A percentile compares a stretch with the other conserved stretches of the same genome.
Conservation (phyloP, 64 coral and sea anemone genomes). For the Stichodactyla mertensii region DNA sequence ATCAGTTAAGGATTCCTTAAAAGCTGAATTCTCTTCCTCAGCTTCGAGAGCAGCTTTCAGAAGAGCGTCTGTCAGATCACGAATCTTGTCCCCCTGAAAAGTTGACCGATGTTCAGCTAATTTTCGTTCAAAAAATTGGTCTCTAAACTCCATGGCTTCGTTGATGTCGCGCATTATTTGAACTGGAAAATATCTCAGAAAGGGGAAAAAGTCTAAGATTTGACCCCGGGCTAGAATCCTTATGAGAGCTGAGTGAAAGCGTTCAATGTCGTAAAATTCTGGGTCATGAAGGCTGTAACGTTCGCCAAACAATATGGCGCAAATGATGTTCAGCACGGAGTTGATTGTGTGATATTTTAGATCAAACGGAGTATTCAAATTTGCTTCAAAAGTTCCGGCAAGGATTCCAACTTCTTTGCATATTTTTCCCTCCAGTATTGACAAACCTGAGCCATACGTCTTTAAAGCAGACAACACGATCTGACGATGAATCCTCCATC, state of each 20-base stretch:
- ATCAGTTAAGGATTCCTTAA: conserved; percentile 15
- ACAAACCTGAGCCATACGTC: background rate
- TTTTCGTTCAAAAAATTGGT: conserved; percentile 30
- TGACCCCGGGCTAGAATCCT: conserved; percentile 29
- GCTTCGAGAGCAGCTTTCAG: conserved; percentile 42
- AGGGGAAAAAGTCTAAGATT: conserved; percentile 50
- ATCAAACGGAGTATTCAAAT: conserved; percentile 6
- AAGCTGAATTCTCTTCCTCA: background rate
- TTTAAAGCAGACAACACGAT: background rate
- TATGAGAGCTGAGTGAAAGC: background rate
- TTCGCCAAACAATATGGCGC: conserved; percentile 35
- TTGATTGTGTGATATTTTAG: conserved; percentile 3
- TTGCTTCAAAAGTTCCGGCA: background rate
- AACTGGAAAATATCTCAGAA: conserved; percentile 26
- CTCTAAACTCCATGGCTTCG: conserved; percentile 27
- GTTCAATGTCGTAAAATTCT: conserved; percentile 39
- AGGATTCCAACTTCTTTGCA: background rate
- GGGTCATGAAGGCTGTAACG: conserved; percentile 44
- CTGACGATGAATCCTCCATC: background rate
- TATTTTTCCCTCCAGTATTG: background rate
- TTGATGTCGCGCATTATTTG: conserved; percentile 40
- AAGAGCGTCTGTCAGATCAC: conserved; percentile 52
- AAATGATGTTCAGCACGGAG: conserved; percentile 43
- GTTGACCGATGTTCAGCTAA: conserved; percentile 39
- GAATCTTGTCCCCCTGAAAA: conserved; percentile 28